A percentile compares a stretch with the other conserved stretches of the same genome.
Evolutionary conservation across 2,113 vertebrate genomes (phyloP).

Genomic region (Nycticorax nycticorax): DNA sequence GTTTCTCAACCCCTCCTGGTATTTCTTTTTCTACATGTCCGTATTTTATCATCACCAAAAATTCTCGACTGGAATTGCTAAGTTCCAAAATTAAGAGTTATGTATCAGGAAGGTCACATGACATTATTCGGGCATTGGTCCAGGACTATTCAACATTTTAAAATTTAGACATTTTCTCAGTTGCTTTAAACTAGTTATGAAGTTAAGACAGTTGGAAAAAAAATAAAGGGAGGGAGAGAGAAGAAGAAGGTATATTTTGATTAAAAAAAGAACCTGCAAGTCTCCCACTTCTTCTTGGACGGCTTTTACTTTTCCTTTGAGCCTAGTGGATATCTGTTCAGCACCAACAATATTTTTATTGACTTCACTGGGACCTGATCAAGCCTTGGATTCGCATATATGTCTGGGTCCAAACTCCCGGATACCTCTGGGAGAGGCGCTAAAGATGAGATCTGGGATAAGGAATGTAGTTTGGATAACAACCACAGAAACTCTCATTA

Average conservation of each 20-base stretch:
- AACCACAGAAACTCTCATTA: constrained; percentile 11
- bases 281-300: neutral
- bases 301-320: constrained; percentile 3
- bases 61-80: neutral
- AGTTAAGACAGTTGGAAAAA: neutral
- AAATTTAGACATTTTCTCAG: constrained; percentile 11
- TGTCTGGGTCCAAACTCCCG: neutral
- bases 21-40: neutral
- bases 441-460: constrained; percentile 24
- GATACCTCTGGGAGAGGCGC: neutral
- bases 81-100: neutral
- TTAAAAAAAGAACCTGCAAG: neutral
- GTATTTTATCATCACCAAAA: neutral
- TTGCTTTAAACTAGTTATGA: neutral
- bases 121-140: neutral
- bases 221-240: neutral
- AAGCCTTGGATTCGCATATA: neutral
- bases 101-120: neutral
- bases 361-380: neutral
- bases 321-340: neutral
- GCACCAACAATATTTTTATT: neutral
- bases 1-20: neutral
- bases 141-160: neutral
- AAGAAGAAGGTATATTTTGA: neutral
- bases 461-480: constrained; percentile 33